Conservation (phyloP, 2,113 vertebrate genomes). For the Corythornis vintsioides region DNA sequence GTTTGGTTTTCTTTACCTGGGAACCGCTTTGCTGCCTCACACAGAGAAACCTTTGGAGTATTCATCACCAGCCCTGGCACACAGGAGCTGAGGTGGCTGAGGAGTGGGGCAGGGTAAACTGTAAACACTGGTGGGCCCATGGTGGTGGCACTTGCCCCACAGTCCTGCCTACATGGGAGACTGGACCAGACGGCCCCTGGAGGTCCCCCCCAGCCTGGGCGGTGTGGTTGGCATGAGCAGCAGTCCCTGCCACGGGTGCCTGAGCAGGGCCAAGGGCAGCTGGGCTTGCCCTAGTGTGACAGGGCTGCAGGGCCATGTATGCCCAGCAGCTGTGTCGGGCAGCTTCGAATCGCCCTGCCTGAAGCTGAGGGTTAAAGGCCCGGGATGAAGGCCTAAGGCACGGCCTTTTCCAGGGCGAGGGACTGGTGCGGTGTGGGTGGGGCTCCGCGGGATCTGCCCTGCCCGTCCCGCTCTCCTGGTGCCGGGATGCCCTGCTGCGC, state of each 20-base stretch:
- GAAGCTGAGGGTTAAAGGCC: background rate
- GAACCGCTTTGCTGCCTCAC: background rate
- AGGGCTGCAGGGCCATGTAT: background rate
- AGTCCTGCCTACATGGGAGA: background rate
- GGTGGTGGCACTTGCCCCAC: background rate
- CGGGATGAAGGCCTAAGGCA: background rate
- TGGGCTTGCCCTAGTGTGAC: background rate
- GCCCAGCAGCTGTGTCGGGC: background rate
- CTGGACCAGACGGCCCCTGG: accelerated
- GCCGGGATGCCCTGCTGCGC: background rate
- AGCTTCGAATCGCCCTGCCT: accelerated
- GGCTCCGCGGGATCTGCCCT: background rate
- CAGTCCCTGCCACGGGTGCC: background rate
- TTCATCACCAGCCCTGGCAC: background rate
- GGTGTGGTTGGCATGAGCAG: accelerated
- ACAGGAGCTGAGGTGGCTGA: background rate
- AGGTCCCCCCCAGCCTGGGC: background rate
- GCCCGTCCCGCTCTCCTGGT: background rate
- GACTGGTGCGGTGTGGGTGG: accelerated
- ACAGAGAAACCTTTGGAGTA: background rate
- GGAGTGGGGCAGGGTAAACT: background rate
- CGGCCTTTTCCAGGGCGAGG: background rate
- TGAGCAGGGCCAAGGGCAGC: background rate
- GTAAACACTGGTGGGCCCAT: accelerated
- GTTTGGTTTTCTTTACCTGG: background rate